Percentiles rank a stretch among this genome's conserved stretches.
Evolutionary conservation across 2,113 vertebrate species (phyloP).

Genomic region (Arenaria interpres): DNA sequence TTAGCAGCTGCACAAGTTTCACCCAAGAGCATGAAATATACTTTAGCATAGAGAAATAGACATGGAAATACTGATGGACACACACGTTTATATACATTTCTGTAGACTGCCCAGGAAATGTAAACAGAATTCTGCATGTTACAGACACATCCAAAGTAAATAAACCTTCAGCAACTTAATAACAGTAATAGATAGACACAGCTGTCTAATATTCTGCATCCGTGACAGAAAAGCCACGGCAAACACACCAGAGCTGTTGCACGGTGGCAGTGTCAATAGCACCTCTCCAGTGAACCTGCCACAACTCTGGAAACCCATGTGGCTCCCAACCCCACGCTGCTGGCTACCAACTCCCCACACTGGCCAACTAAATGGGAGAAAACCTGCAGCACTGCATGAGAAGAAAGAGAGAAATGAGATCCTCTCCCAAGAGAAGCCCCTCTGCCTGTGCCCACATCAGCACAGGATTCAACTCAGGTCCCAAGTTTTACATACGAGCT

Average conservation of each 20-base stretch:
- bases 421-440: neutral
- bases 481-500: neutral
- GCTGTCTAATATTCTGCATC: neutral
- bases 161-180: neutral
- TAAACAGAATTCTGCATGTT: neutral
- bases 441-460: rapidly evolving
- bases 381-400: rapidly evolving
- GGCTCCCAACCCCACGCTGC: neutral
- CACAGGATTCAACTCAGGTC: neutral
- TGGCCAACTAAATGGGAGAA: neutral
- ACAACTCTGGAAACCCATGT: rapidly evolving
- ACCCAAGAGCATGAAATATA: neutral
- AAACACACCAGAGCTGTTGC: rapidly evolving
- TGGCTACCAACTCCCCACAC: neutral
- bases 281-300: neutral
- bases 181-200: neutral
- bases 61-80: neutral
- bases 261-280: rapidly evolving
- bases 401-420: neutral
- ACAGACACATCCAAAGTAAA: neutral
- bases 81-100: neutral
- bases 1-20: neutral
- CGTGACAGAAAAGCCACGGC: neutral
- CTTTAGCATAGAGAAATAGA: neutral
- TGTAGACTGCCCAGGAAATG: neutral